These are phyloP conservation scores for Acanthurus leucopareius DNA, from an alignment of 2,797 vertebrate genomes.

Conservation along the genomic window DNA sequence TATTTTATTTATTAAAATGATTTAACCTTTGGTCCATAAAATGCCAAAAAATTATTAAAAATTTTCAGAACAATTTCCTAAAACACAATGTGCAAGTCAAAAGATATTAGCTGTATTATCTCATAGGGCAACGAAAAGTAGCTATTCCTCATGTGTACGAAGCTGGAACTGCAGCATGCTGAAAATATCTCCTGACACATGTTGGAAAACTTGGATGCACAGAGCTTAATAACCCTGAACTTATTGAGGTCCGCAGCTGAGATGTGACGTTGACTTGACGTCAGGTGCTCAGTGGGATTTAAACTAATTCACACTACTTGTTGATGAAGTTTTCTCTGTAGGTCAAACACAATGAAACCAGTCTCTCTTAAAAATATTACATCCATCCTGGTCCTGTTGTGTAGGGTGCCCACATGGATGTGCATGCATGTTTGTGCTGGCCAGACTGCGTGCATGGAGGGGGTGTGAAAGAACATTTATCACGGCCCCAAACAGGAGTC, in stretches of 20 bases:
- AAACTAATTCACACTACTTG: constrained; percentile 34
- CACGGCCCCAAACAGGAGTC: constrained; percentile 87
- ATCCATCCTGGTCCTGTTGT: constrained; percentile 40
- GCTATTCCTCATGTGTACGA: background rate
- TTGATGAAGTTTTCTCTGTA: constrained; percentile 32
- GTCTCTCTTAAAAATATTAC: constrained; percentile 22
- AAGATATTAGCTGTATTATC: background rate
- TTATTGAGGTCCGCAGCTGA: constrained; percentile 16
- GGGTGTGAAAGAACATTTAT: constrained; percentile 82
- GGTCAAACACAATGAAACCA: constrained; percentile 38
- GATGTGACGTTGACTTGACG: constrained; percentile 25
- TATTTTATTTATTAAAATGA: background rate
- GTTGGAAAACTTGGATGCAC: constrained; percentile 6
- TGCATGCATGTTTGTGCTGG: constrained; percentile 53
- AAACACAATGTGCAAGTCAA: too few species aligned
- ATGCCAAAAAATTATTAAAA: too few species aligned
- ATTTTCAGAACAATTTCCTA: too few species aligned
- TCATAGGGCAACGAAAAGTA: background rate
- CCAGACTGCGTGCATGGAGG: constrained; percentile 62
- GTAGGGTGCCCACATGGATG: constrained; percentile 58
- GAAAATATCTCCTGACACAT: constrained; percentile 15
- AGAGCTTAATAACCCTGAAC: constrained; percentile 15
- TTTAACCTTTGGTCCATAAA: background rate
- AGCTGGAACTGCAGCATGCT: background rate
- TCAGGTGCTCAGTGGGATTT: constrained; percentile 30